These are phyloP conservation scores for Brachyptera risi DNA, from an alignment of 2,888 invertebrate species.

Conservation along the genomic window DNA sequence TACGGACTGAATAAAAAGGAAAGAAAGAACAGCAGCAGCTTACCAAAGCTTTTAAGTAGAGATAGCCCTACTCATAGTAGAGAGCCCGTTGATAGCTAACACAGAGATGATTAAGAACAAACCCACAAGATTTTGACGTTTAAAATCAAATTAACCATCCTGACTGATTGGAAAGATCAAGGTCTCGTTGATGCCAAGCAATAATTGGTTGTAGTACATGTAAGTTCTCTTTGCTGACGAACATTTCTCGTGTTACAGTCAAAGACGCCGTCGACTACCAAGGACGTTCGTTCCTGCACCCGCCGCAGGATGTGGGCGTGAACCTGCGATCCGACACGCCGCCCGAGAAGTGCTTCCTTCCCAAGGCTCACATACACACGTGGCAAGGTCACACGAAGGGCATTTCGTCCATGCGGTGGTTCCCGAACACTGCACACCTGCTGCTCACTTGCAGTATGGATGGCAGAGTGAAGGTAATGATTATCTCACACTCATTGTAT, in stretches of 20 bases:
- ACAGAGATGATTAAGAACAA: no score
- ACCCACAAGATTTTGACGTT: no score
- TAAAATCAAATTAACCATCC: no score
- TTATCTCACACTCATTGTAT: no score
- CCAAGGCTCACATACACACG: conserved; percentile 92
- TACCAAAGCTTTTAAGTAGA: no score
- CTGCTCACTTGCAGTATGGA: conserved; percentile 97
- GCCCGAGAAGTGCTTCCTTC: conserved; percentile 93
- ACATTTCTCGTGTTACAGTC: conserved; percentile 54
- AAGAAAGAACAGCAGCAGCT: no score
- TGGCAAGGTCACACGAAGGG: conserved; percentile 98
- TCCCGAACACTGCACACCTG: conserved; percentile 91
- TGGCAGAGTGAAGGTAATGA: conserved; percentile 78
- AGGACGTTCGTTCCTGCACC: conserved; percentile 89
- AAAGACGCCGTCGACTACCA: conserved; percentile 94
- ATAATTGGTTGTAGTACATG: no score
- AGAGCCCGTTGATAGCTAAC: no score
- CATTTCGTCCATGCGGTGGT: conserved; percentile 91
- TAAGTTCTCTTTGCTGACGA: not conserved
- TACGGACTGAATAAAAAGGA: no score
- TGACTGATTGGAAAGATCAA: no score
- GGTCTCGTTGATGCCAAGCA: no score
- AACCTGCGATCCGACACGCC: conserved; percentile 81
- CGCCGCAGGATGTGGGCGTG: conserved; percentile 89
- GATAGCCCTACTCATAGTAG: no score